Conservation (phyloP, 2,888 invertebrate genomes). For the Arrhopalites spinosus region DNA sequence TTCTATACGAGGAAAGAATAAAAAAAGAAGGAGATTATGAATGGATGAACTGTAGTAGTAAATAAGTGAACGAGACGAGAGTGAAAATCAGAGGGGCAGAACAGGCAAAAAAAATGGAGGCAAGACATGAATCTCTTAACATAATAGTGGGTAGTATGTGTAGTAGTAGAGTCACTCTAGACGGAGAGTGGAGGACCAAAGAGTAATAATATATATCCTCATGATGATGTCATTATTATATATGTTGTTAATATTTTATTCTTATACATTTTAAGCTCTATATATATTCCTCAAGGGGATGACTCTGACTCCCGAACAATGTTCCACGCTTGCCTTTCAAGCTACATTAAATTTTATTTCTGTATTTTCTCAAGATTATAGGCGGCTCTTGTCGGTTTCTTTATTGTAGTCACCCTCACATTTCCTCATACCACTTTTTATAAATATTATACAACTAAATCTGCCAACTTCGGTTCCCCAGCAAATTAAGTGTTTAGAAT, state of each 20-base stretch:
- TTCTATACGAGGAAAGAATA: slow-evolving; percentile 1
- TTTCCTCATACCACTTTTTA: not conserved
- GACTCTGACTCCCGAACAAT: not conserved
- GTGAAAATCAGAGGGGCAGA: slow-evolving; percentile 27
- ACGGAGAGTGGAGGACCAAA: not conserved
- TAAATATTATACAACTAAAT: slow-evolving; percentile 7
- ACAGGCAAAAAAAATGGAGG: slow-evolving; percentile 6
- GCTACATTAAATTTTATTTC: slow-evolving; percentile 36
- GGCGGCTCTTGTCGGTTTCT: not conserved
- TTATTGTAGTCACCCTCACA: no score
- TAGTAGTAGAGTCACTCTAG: no score
- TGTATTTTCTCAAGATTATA: not conserved
- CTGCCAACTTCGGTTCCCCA: no score
- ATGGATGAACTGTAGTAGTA: slow-evolving; percentile 18
- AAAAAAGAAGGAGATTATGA: slow-evolving; percentile 12
- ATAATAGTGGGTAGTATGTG: no score
- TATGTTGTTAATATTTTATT: not conserved
- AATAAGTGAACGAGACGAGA: slow-evolving; percentile 4
- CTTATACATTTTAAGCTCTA: not conserved
- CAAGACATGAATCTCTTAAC: slow-evolving; percentile 4
- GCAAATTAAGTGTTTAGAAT: no score
- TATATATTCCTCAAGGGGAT: no score
- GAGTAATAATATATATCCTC: not conserved
- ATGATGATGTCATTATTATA: not conserved
- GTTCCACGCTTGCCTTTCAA: slow-evolving; percentile 11